These are phyloP conservation scores for Hapalemur alaotrensis DNA, from an alignment of 2,797 vertebrate genomes.

Conservation along the genomic window DNA sequence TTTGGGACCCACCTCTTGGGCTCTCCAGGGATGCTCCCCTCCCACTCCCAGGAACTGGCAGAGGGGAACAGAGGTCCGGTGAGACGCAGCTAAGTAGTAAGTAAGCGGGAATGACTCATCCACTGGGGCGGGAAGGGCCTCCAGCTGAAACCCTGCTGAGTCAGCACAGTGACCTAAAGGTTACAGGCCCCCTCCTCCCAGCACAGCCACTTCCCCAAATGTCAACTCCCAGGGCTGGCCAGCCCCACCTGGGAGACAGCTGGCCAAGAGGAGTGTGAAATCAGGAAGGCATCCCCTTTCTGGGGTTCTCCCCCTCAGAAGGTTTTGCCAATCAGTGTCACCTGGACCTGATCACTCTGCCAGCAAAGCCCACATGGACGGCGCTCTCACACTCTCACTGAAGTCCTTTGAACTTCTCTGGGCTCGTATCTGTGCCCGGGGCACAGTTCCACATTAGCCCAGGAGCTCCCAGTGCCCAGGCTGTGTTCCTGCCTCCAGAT, in stretches of 20 bases:
- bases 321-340: not conserved
- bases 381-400: not conserved
- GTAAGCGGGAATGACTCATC: conserved; percentile 77
- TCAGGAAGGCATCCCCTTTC: not conserved
- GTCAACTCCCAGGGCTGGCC: conserved; percentile 56
- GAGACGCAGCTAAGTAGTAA: too few species aligned
- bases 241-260: not conserved
- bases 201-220: not conserved
- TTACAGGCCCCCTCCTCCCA: conserved; percentile 39
- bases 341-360: not conserved
- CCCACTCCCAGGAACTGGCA: conserved; percentile 10
- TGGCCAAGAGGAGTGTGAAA: not conserved
- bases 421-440: not conserved
- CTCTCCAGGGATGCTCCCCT: conserved; percentile 20
- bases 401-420: conserved; percentile 38
- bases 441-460: not conserved
- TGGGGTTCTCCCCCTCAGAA: not conserved
- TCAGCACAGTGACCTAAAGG: conserved; percentile 74
- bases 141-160: conserved; percentile 83
- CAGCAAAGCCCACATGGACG: not conserved
- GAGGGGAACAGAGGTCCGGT: not conserved
- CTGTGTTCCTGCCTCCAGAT: not conserved
- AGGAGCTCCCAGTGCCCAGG: not conserved
- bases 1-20: not conserved
- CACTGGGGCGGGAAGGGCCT: conserved; percentile 47